Evolutionary conservation across 2,888 invertebrate genomes (phyloP).

Genomic region (Sarcophaga subvicina): DNA sequence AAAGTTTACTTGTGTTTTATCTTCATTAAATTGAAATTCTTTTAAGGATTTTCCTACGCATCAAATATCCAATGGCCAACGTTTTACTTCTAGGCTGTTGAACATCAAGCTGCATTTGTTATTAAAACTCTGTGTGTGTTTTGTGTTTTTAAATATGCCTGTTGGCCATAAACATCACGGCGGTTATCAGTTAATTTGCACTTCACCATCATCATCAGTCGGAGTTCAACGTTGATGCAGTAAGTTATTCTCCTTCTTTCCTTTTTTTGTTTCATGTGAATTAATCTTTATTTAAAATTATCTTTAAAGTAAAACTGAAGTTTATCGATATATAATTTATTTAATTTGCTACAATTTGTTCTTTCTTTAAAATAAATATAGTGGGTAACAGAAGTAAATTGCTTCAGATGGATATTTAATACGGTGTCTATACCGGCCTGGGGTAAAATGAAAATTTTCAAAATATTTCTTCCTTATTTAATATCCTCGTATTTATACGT

Average conservation of each 20-base stretch:
- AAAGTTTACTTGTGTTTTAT: conserved; percentile 1
- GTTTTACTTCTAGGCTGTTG: neutral
- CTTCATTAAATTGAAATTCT: conserved; percentile 16
- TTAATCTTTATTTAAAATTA: neutral
- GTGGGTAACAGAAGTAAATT: neutral
- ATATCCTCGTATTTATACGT: too few relatives aligned
- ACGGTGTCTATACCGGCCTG: too few relatives aligned
- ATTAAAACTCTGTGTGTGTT: conserved; percentile 17
- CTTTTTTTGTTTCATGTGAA: neutral
- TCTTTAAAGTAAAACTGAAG: neutral
- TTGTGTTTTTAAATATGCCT: conserved; percentile 30
- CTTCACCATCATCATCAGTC: neutral
- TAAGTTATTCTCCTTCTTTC: conserved; percentile 32
- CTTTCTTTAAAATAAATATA: neutral
- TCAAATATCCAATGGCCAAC: conserved; percentile 11
- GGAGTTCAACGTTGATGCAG: conserved; percentile 9
- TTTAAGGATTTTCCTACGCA: conserved; percentile 9
- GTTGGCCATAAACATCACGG: neutral
- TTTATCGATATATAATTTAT: neutral
- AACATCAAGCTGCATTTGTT: neutral
- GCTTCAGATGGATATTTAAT: too few relatives aligned
- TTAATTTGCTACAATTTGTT: neutral
- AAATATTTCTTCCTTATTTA: too few relatives aligned
- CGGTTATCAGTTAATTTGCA: conserved; percentile 27
- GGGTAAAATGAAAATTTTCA: too few relatives aligned